phyloP scores from a whole-genome alignment of 1,140 invertebrate species.

The Argopecten irradians region DNA sequence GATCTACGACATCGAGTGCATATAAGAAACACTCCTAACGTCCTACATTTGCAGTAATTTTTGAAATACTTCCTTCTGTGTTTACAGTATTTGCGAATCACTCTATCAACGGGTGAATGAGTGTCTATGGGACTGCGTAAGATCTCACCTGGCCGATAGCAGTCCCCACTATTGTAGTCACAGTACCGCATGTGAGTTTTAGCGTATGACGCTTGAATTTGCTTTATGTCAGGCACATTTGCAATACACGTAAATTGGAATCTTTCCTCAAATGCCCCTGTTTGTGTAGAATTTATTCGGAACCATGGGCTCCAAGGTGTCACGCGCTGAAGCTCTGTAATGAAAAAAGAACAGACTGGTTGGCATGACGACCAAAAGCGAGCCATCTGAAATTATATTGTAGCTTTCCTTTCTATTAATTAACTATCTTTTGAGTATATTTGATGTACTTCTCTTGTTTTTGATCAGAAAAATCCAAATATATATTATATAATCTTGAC shows the following conservation, averaged over 20 bases:
- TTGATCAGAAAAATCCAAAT: too few species aligned
- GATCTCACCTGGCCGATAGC: slow-evolving; percentile 69
- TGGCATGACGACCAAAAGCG: neutral
- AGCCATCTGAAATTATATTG: neutral
- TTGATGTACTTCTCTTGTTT: too few species aligned
- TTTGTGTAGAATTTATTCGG: slow-evolving; percentile 77
- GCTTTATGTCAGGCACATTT: slow-evolving; percentile 82
- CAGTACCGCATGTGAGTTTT: slow-evolving; percentile 89
- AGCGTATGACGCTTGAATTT: slow-evolving; percentile 81
- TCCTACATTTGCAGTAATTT: slow-evolving; percentile 72
- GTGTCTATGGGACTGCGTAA: slow-evolving; percentile 63
- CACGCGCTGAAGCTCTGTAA: slow-evolving; percentile 62
- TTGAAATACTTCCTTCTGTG: slow-evolving; percentile 64
- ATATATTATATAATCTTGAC: too few species aligned
- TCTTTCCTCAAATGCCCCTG: slow-evolving; percentile 84
- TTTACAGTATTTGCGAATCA: slow-evolving; percentile 68
- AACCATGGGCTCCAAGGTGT: slow-evolving; percentile 87
- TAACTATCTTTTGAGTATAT: too few species aligned
- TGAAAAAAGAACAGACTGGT: slow-evolving; percentile 32
- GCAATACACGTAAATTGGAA: slow-evolving; percentile 88
- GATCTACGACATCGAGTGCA: slow-evolving; percentile 66
- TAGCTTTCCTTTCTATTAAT: neutral
- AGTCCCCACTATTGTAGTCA: slow-evolving; percentile 79
- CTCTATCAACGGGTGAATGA: slow-evolving; percentile 63
- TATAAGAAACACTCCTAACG: slow-evolving; percentile 72